Evolutionary conservation across 2,797 vertebrate species (phyloP).

Genomic region (Chloroceryle inda): DNA sequence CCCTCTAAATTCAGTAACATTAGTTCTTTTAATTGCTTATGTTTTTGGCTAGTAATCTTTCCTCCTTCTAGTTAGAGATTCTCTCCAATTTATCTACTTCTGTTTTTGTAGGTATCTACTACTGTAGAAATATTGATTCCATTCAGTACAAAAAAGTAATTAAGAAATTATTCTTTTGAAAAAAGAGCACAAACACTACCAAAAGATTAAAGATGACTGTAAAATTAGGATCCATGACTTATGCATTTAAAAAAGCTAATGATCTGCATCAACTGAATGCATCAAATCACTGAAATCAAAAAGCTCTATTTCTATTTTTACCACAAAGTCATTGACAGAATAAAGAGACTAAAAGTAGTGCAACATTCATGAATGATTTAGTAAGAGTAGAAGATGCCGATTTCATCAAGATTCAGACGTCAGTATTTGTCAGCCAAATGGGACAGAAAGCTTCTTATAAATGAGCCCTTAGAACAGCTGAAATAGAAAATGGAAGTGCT

Average conservation of each 20-base stretch:
- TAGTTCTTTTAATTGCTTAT: background rate
- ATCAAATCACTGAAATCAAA: slow-evolving; percentile 68
- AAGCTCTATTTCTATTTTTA: slow-evolving; percentile 75
- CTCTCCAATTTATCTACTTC: background rate
- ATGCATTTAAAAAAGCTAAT: slow-evolving; percentile 59
- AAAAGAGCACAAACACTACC: background rate
- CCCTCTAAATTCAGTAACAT: background rate
- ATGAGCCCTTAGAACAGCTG: slow-evolving; percentile 1
- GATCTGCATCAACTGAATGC: slow-evolving; percentile 60
- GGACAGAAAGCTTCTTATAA: slow-evolving; percentile 30
- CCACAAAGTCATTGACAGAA: slow-evolving; percentile 70
- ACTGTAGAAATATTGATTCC: slow-evolving; percentile 26
- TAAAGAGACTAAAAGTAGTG: slow-evolving; percentile 69
- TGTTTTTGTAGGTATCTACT: background rate
- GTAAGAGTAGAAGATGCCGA: slow-evolving; percentile 38
- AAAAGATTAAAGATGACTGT: slow-evolving; percentile 32
- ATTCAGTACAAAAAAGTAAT: slow-evolving; percentile 5
- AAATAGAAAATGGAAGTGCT: slow-evolving; percentile 1
- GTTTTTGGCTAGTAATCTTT: background rate
- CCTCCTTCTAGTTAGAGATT: background rate
- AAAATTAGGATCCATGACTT: slow-evolving; percentile 41
- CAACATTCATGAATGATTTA: slow-evolving; percentile 68
- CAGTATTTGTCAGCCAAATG: slow-evolving; percentile 22
- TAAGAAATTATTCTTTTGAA: background rate
- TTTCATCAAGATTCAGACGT: slow-evolving; percentile 4